Base-by-base conservation (phyloP, 2,888 invertebrate genomes). In the Sussaba pulchella region DNA sequence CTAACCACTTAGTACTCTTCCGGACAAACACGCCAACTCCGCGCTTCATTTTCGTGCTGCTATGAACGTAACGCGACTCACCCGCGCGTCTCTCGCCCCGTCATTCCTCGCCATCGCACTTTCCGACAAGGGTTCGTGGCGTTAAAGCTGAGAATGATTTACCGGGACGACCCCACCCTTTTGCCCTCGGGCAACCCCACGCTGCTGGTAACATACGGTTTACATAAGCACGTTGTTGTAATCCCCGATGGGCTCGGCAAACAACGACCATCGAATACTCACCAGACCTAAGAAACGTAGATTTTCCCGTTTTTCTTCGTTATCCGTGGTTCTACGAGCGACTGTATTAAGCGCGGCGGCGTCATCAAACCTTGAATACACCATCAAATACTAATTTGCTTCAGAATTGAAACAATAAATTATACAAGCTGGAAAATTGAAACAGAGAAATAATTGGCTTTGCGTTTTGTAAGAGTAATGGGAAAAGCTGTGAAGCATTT, bases 181-280 rank as follows among this genome's bases (percentile, higher is more conserved):
- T 21, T 63, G 74, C 59, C 79, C 79, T 75, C 67, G n/a, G 63
- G 72, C 64, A 61, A 64, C 47, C 76, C 75, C 21, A 17, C 84
- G 24, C 54, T 6, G 8, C 54, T 3, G 82, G 84, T 83, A 86
- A 88, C 87, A 86, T 83, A 82, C 85, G 86, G 87, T 88, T 89
- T 88, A 88, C 88, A 89, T 86, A 88, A 89, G 86, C 85, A 86
- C 84, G 81, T 85, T 85, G 85, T 85, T 85, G 87, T 86, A 86
- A 86, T 87, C 85, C 85, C 82, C 82, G 71, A 63, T 79, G 69
- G 80, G 83, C 57, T 41, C 69, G 41, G 41, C 63, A n/a, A 85
- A 74, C 64, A 77, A 75, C 59, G 67, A 61, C 79, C 82, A 82
- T 80, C 83, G 83, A 74, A n/a, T 57, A 67, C 31, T 8, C 63